Base-by-base conservation (phyloP, 2,888 invertebrate genomes). In the Chironomus riparius region DNA sequence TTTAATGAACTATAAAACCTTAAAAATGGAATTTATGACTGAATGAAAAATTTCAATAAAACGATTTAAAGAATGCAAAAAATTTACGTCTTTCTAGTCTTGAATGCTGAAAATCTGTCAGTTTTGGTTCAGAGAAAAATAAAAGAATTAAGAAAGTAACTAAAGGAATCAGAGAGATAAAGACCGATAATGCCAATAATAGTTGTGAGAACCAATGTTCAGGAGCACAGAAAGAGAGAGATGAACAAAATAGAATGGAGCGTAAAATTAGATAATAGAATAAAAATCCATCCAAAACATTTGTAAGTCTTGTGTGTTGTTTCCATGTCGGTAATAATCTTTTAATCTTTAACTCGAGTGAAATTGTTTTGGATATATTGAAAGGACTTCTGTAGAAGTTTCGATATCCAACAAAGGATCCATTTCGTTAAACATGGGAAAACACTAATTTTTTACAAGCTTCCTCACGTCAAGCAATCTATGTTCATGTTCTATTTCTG, bases 21-120 rank as follows among this genome's bases (percentile, higher is more conserved):
- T 0, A 79, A 81, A 81, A 80, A 80, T 80, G 80, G 80, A 81
- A 81, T 81, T 80, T 80, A 18, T 7, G 18, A 56, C 18, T 56
- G 56, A n/a, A n/a, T 68, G 21, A 22, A 24, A 73, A 28, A 61
- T 73, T 62, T 61, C 62, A 73, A 73, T 73, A 61, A 56, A 62
- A 18, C 72, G 72, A 73, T 73, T 71, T 24, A 71, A 10, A 13
- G 48, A 38, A 22, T 71, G 47, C 22, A 70, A 21, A 70, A 22
- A 12, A 10, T 47, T 50, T 65, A 65, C 24, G 24, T 65, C 13
- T 65, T 65, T 65, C 21, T 65, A 21, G 22, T 21, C 21, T 13
- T 24, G 10, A 21, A 65, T 21, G 13, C 12, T 21, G 4, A 38
- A 38, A 38, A 38, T 38, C 38, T 10, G 38, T 38, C 38, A 38